These are phyloP conservation scores for Plodia interpunctella DNA, from an alignment of 1,140 invertebrate species.

Conservation along the genomic window DNA sequence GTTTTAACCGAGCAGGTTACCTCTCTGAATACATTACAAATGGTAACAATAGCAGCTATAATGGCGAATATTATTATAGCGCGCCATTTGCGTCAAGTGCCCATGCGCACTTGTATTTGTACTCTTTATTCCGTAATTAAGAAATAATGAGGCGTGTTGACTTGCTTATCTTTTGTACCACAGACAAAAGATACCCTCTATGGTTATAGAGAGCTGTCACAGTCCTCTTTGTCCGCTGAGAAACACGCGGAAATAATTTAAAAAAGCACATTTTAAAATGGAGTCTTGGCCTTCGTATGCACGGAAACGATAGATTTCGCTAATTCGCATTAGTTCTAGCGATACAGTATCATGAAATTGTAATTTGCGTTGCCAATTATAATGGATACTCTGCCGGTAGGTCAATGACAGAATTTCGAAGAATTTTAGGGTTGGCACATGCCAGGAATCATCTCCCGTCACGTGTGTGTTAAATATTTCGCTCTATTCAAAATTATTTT, in stretches of 20 bases:
- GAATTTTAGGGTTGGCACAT: too few species aligned
- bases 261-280: neutral
- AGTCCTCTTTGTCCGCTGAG: neutral
- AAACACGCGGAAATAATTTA: neutral
- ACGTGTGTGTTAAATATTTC: too few species aligned
- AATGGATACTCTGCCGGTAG: neutral
- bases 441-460: too few species aligned
- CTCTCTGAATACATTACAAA: neutral
- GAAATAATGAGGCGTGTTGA: neutral
- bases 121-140: neutral
- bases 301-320: neutral
- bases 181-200: neutral
- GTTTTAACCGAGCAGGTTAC: neutral
- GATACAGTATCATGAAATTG: neutral
- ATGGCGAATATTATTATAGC: constrained; percentile 1
- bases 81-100: neutral
- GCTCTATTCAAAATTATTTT: neutral
- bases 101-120: neutral
- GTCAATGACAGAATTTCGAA: neutral
- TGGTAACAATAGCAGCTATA: neutral
- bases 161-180: neutral
- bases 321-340: neutral
- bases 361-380: neutral
- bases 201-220: neutral
- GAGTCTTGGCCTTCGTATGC: neutral